Percentiles rank a stretch among this genome's conserved stretches.
phyloP scores from a whole-genome alignment of 2,113 vertebrate species.

The Pseudolaguvia tuberculata region DNA sequence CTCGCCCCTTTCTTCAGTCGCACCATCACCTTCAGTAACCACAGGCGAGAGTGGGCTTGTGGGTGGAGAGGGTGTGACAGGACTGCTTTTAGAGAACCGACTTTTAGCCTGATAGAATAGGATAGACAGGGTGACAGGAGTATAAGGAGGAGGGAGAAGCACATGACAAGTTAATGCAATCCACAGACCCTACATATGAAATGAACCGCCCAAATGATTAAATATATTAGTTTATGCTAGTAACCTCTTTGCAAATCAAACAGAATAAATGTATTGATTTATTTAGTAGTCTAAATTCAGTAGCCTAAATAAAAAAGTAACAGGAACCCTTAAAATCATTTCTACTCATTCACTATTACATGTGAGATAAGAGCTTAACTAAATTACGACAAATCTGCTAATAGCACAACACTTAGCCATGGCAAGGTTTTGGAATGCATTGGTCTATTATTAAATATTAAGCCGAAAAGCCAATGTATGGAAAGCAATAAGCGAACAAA shows the following conservation, averaged over 20 bases:
- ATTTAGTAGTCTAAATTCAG: neutral
- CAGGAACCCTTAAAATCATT: neutral
- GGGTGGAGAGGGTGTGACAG: constrained; percentile 69
- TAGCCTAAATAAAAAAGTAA: neutral
- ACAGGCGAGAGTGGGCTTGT: constrained; percentile 65
- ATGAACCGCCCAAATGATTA: neutral
- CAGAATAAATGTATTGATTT: neutral
- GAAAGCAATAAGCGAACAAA: constrained; percentile 56
- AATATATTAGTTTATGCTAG: neutral
- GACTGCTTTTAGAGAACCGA: constrained; percentile 64
- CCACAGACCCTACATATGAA: neutral
- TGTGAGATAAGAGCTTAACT: neutral
- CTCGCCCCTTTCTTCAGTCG: constrained; percentile 67
- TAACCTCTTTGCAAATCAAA: neutral
- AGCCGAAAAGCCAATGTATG: constrained; percentile 48
- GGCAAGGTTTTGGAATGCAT: constrained; percentile 54
- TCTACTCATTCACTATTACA: neutral
- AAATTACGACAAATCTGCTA: constrained; percentile 2
- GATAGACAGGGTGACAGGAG: neutral
- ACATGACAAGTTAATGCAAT: neutral
- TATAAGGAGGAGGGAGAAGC: neutral
- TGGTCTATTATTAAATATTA: constrained; percentile 55
- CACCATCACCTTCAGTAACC: constrained; percentile 66
- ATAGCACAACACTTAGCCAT: neutral
- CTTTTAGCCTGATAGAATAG: constrained; percentile 74